Percentiles rank a stretch among this genome's conserved stretches.
These are phyloP conservation scores for Drosophila grimshawi DNA, from an alignment of 1,140 invertebrate species.

Conservation along the genomic window DNA sequence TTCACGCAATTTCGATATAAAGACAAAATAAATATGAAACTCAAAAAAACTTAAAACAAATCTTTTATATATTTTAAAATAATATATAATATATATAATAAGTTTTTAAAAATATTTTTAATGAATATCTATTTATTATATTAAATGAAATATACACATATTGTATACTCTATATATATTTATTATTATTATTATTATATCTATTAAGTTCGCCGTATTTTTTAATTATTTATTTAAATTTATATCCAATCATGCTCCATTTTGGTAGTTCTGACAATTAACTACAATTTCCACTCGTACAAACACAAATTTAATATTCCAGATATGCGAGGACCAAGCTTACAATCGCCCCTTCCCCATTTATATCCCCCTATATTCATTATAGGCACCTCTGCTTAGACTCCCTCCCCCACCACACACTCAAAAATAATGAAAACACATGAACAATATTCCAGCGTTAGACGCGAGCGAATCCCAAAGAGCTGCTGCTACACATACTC, in stretches of 20 bases:
- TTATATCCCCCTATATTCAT: neutral
- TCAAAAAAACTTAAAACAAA: too few species aligned
- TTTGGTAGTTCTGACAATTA: conserved; percentile 38
- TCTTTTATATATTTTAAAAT: too few species aligned
- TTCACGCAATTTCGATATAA: too few species aligned
- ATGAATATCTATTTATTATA: too few species aligned
- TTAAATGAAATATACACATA: too few species aligned
- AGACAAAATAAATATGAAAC: too few species aligned
- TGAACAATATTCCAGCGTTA: conserved; percentile 35
- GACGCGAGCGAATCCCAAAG: conserved; percentile 21
- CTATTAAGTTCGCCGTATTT: too few species aligned
- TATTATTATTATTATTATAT: too few species aligned
- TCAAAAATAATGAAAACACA: conserved; percentile 53
- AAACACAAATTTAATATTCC: conserved; percentile 38
- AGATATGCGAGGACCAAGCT: conserved; percentile 17
- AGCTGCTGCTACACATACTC: conserved; percentile 2
- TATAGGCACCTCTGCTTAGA: neutral
- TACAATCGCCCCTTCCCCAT: neutral
- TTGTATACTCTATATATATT: too few species aligned
- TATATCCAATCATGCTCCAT: neutral
- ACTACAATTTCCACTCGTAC: conserved; percentile 37
- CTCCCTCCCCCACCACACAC: neutral
- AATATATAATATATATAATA: too few species aligned
- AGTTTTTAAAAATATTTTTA: too few species aligned
- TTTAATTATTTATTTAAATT: too few species aligned